phyloP scores from a whole-genome alignment of 2,797 vertebrate species.

The Lycodopsis pacificus region DNA sequence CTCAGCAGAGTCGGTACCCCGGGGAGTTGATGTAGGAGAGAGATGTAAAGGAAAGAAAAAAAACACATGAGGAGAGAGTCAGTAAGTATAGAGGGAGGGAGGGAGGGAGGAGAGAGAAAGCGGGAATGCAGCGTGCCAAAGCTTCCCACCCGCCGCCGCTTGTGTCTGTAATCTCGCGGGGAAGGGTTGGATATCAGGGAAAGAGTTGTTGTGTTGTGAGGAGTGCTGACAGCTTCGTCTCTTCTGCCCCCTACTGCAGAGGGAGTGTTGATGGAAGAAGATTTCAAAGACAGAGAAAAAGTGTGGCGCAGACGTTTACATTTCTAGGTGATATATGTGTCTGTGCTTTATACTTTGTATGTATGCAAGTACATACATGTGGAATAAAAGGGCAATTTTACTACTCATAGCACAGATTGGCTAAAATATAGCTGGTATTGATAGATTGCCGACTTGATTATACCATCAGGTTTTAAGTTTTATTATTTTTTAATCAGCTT shows the following conservation, averaged over 20 bases:
- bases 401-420: slow-evolving; percentile 5
- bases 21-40: slow-evolving; percentile 59
- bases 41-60: slow-evolving; percentile 49
- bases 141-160: slow-evolving; percentile 72
- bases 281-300: slow-evolving; percentile 48
- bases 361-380: too few relatives aligned
- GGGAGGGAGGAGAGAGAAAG: slow-evolving; percentile 34
- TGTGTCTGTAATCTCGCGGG: slow-evolving; percentile 68
- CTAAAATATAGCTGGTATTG: slow-evolving; percentile 18
- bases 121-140: slow-evolving; percentile 57
- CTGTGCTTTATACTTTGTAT: slow-evolving; percentile 12
- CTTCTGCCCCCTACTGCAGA: slow-evolving; percentile 83
- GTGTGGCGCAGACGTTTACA: slow-evolving; percentile 33
- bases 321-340: slow-evolving; percentile 22
- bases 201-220: slow-evolving; percentile 69
- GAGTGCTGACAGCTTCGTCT: slow-evolving; percentile 75
- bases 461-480: slow-evolving; percentile 3
- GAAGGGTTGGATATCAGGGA: slow-evolving; percentile 62
- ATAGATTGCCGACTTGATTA: slow-evolving; percentile 30
- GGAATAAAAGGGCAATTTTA: slow-evolving; percentile 25
- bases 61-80: slow-evolving; percentile 34
- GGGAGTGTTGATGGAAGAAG: slow-evolving; percentile 65
- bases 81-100: slow-evolving; percentile 4
- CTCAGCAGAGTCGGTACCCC: slow-evolving; percentile 49
- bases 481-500: background rate